Base-by-base conservation (phyloP, 2,113 vertebrate genomes). In the Orientallactaga bullata region DNA sequence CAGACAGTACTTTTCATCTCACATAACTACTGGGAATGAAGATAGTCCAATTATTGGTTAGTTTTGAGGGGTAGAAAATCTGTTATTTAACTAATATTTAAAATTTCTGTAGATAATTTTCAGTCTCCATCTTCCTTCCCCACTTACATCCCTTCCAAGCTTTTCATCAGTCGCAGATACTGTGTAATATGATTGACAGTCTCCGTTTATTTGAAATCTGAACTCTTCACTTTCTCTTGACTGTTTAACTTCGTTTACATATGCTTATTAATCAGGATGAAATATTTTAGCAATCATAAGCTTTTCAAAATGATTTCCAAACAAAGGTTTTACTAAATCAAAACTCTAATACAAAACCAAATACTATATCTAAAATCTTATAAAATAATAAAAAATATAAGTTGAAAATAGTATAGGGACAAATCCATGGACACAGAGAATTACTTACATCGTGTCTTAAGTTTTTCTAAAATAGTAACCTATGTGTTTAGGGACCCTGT, bases 221-320 rank as follows among this genome's bases (percentile, higher is more conserved):
- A 90, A 90, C 69, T 94, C 71, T 81, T 85, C 17, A 8, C 71
- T 94, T 93, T 82, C 39, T 60, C 78, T 68, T 30, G 65, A 85
- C 28, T 60, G 1, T 74, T 37, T 58, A 87, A 84, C 35, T 90
- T 68, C 51, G 42, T 58, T 63, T 89, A 5, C n/a, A 68, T 42
- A 28, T 76, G 18, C 42, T 76, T 66, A 74, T 47, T 69, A 60
- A 21, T 37, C n/a, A 24, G 61, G 95, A 32, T 18, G 66, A 90
- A 85, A 80, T 24, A 32, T 87, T 85, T 88, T 51, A 37, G 72
- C 21, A 32, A 28, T 77, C 55, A 65, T 88, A 86, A 72, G 24
- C 21, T 66, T 73, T 94, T 73, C 23, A 66, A 72, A 90, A n/a
- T 83, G 37, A 51, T 93, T 76, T 69, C 51, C 78, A 77, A 77